Conservation (phyloP, 1,140 invertebrate genomes). For the Bombus sibiricus region DNA sequence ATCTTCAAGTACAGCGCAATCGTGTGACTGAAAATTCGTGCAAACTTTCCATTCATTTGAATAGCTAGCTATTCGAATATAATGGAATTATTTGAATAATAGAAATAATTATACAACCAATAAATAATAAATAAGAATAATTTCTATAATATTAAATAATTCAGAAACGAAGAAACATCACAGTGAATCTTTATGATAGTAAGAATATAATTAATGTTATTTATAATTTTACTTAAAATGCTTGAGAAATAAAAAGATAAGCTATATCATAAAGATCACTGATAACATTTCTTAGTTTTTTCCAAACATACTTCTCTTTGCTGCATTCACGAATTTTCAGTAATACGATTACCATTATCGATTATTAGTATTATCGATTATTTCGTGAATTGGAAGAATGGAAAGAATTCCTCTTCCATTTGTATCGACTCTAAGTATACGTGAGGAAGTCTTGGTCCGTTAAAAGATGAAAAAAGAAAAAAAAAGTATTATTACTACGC, state of each 20-base stretch:
- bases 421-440: slow-evolving; percentile 9
- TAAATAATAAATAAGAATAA: background rate
- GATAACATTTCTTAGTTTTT: slow-evolving; percentile 13
- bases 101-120: background rate
- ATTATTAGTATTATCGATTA: background rate
- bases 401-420: background rate
- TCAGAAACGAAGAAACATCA: slow-evolving; percentile 24
- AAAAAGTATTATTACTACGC: slow-evolving; percentile 36
- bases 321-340: slow-evolving; percentile 3
- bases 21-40: background rate
- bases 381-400: background rate
- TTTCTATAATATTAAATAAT: background rate
- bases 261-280: background rate
- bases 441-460: slow-evolving; percentile 57
- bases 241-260: background rate
- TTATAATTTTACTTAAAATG: slow-evolving; percentile 11
- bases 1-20: background rate
- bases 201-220: background rate
- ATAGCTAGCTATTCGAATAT: background rate
- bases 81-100: too few species aligned
- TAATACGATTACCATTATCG: background rate
- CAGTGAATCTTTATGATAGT: background rate
- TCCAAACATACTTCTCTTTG: background rate
- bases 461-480: slow-evolving; percentile 20
- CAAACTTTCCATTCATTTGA: background rate